A percentile compares a stretch with the other conserved stretches of the same genome.
These are phyloP conservation scores for Alosa sapidissima DNA, from an alignment of 2,797 vertebrate species.

Conservation along the genomic window DNA sequence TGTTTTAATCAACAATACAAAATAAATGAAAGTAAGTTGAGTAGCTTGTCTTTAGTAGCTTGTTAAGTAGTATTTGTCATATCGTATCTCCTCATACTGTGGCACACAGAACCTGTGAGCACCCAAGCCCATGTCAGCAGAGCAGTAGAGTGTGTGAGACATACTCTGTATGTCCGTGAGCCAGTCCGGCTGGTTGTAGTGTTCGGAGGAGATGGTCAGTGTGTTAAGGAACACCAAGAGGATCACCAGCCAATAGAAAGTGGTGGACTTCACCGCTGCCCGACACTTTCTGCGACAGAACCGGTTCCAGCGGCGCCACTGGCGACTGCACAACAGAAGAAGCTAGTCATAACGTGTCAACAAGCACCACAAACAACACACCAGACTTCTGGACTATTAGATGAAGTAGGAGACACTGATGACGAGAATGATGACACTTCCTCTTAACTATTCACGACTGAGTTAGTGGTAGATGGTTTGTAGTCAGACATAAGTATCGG, in stretches of 20 bases:
- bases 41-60: not conserved
- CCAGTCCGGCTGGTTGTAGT: conserved; percentile 95
- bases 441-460: not conserved
- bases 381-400: not conserved
- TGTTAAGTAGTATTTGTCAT: not conserved
- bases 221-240: conserved; percentile 98
- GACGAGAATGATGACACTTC: not conserved
- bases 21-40: not conserved
- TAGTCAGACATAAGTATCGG: not conserved
- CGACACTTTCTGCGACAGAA: conserved; percentile 92
- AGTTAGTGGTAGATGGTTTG: not conserved
- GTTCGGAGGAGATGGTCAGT: conserved; percentile 96
- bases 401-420: not conserved
- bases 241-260: conserved; percentile 98
- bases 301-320: conserved; percentile 96
- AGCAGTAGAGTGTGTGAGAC: not conserved
- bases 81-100: not conserved
- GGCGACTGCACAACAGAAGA: conserved; percentile 75
- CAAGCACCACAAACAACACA: not conserved
- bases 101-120: not conserved
- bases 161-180: conserved; percentile 94
- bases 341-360: not conserved
- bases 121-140: not conserved
- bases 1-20: not conserved
- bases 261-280: conserved; percentile 92